Conservation (phyloP, 2,797 vertebrate species). For the Gambusia yucatana region DNA sequence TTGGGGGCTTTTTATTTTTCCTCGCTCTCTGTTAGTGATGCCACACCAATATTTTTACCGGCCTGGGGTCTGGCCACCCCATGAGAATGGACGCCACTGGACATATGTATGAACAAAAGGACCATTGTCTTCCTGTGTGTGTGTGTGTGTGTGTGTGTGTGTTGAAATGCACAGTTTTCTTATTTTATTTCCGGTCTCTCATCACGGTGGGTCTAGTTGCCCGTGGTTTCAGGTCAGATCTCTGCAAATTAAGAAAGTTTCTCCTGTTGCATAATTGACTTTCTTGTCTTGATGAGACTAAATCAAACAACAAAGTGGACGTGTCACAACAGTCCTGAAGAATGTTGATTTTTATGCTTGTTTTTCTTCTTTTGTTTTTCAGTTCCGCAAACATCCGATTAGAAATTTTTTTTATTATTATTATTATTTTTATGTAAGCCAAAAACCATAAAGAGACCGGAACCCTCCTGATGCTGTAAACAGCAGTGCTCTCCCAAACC, state of each 20-base stretch:
- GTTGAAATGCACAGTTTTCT: not conserved
- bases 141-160: not conserved
- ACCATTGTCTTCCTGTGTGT: not conserved
- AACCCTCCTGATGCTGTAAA: not conserved
- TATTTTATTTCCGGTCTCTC: not conserved
- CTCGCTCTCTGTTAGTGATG: too few species aligned
- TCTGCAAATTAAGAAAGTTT: not conserved
- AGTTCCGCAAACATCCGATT: not conserved
- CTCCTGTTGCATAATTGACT: not conserved
- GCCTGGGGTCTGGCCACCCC: too few species aligned
- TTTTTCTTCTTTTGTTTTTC: not conserved
- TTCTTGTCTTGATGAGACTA: not conserved
- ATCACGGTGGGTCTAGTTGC: not conserved
- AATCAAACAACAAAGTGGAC: not conserved
- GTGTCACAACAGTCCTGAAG: not conserved
- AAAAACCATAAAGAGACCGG: slow-evolving; percentile 11
- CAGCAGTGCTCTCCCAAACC: not conserved
- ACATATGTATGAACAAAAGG: not conserved
- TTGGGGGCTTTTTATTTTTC: too few species aligned
- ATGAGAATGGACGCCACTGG: not conserved
- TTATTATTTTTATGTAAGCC: not conserved
- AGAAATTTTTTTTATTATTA: not conserved
- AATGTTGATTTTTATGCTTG: not conserved
- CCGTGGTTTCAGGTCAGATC: not conserved
- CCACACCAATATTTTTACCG: too few species aligned